These are phyloP conservation scores for Halcyon malimbica DNA, from an alignment of 2,113 vertebrate genomes.

Conservation along the genomic window DNA sequence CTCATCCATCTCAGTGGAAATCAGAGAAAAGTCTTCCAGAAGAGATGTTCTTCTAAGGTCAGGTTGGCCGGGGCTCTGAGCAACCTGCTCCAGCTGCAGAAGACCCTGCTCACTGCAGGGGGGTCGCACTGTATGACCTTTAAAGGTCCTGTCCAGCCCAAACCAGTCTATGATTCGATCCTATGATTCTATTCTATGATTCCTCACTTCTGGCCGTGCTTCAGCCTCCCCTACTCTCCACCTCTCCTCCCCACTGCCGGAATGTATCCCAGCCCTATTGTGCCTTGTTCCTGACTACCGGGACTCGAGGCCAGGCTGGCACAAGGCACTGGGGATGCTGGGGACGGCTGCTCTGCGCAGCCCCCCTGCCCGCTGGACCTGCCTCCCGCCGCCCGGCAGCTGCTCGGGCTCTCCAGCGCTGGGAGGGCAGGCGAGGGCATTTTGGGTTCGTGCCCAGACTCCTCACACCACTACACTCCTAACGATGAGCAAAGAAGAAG, in stretches of 20 bases:
- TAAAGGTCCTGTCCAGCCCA: too few species aligned
- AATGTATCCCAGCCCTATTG: background rate
- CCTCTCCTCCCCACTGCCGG: background rate
- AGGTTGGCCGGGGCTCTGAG: too few species aligned
- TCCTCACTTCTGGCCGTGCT: background rate
- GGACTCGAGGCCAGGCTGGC: fast-evolving
- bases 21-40: background rate
- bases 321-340: background rate
- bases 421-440: fast-evolving
- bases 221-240: background rate
- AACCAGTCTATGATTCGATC: background rate
- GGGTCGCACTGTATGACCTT: too few species aligned
- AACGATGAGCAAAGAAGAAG: background rate
- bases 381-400: background rate
- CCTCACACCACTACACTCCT: background rate
- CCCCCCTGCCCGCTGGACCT: background rate
- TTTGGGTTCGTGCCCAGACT: background rate
- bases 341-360: background rate
- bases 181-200: background rate
- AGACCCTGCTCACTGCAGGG: too few species aligned
- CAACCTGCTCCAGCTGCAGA: too few species aligned
- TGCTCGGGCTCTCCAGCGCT: background rate
- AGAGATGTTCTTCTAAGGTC: background rate
- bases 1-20: background rate
- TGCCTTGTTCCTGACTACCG: background rate